These are phyloP conservation scores for Drosophila subpulchrella DNA, from an alignment of 1,140 invertebrate species.

Conservation along the genomic window DNA sequence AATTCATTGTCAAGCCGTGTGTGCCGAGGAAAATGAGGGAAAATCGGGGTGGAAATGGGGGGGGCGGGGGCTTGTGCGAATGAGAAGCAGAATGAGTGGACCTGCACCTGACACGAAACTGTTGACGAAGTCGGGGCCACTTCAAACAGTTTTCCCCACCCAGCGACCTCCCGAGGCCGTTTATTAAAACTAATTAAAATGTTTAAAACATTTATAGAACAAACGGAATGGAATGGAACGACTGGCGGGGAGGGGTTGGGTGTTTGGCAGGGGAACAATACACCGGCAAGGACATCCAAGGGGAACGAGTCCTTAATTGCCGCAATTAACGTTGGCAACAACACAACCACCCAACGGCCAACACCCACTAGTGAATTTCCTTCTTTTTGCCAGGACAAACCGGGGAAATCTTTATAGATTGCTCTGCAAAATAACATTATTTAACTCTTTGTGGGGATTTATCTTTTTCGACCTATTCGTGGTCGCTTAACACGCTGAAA, in stretches of 20 bases:
- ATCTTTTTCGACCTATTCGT: no score
- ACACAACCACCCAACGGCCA: background rate
- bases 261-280: conserved; percentile 11
- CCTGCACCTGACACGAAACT: conserved; percentile 50
- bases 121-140: conserved; percentile 51
- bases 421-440: background rate
- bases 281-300: conserved; percentile 32
- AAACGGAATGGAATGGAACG: conserved; percentile 47
- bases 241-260: background rate
- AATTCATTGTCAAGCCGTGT: conserved; percentile 54
- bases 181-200: conserved; percentile 66
- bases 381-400: background rate
- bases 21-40: conserved; percentile 6
- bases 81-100: background rate
- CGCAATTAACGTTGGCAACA: conserved; percentile 45
- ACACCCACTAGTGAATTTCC: conserved; percentile 1
- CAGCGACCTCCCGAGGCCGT: conserved; percentile 21
- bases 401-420: background rate
- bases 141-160: conserved; percentile 44
- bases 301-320: conserved; percentile 42
- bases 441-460: background rate
- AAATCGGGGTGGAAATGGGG: background rate
- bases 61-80: background rate
- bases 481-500: no score
- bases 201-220: conserved; percentile 65